These are phyloP conservation scores for Cheilosia pagana DNA, from an alignment of 2,888 invertebrate genomes.

Conservation along the genomic window DNA sequence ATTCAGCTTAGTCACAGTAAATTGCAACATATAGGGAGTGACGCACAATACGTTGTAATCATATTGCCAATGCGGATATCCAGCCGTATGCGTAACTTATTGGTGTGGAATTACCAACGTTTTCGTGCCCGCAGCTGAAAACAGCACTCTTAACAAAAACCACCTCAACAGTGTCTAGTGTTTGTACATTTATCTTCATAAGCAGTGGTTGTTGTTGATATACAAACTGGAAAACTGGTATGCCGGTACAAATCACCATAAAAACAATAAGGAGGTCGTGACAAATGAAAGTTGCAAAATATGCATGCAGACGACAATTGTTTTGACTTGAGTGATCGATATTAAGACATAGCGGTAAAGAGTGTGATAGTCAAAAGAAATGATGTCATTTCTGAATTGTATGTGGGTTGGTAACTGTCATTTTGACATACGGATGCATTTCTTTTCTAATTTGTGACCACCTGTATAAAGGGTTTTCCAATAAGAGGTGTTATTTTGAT, in stretches of 20 bases:
- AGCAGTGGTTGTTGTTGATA: background rate
- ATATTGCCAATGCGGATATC: constrained; percentile 48
- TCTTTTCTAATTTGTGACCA: too few species aligned
- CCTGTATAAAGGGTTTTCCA: too few species aligned
- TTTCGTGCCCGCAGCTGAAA: constrained; percentile 28
- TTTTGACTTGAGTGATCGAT: background rate
- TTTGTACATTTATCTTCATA: constrained; percentile 22
- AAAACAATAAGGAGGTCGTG: constrained; percentile 33
- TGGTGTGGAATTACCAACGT: constrained; percentile 43
- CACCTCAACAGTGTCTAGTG: background rate
- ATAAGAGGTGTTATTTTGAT: too few species aligned
- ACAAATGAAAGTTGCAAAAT: constrained; percentile 69
- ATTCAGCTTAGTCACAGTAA: constrained; percentile 33
- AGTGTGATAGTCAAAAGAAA: too few species aligned
- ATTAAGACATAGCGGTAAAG: too few species aligned
- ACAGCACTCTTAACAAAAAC: background rate
- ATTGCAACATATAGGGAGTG: constrained; percentile 54
- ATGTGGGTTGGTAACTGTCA: too few species aligned
- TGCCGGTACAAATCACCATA: constrained; percentile 39
- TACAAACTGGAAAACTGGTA: constrained; percentile 6
- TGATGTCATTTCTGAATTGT: too few species aligned
- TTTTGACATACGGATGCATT: too few species aligned
- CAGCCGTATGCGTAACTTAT: constrained; percentile 19
- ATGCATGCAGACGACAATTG: background rate
- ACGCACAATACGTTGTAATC: constrained; percentile 37